phyloP scores from a whole-genome alignment of 2,797 vertebrate species.

The Aulostomus chinensis region DNA sequence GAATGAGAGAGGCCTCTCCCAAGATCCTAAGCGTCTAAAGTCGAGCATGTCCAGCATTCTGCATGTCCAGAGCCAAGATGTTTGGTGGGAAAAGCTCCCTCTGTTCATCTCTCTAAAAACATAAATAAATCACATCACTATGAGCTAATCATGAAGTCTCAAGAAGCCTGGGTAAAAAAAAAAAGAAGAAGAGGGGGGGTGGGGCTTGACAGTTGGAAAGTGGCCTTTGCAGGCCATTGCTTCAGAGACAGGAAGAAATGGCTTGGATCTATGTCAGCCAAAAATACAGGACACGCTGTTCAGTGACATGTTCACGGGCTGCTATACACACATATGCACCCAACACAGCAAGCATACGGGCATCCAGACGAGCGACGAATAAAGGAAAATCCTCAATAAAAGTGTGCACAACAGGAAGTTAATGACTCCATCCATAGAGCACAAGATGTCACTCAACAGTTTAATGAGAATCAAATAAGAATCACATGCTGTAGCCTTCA shows the following conservation, averaged over 20 bases:
- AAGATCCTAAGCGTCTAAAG: slow-evolving; percentile 55
- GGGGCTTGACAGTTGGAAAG: slow-evolving; percentile 56
- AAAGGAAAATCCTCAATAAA: too few species aligned
- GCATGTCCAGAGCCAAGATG: slow-evolving; percentile 72
- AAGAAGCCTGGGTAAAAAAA: slow-evolving; percentile 60
- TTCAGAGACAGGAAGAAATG: slow-evolving; percentile 56
- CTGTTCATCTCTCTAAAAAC: slow-evolving; percentile 77
- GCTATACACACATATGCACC: slow-evolving; percentile 24
- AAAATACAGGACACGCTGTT: slow-evolving; percentile 40
- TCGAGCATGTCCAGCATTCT: slow-evolving; percentile 66
- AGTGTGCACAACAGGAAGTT: too few species aligned
- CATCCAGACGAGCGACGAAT: background rate
- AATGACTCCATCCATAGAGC: too few species aligned
- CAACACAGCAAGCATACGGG: slow-evolving; percentile 23
- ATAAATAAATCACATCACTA: slow-evolving; percentile 83
- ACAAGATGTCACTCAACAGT: too few species aligned
- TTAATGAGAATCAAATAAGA: too few species aligned
- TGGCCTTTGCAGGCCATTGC: slow-evolving; percentile 44
- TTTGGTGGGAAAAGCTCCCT: slow-evolving; percentile 81
- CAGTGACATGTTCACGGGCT: slow-evolving; percentile 51
- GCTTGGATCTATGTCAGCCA: slow-evolving; percentile 51
- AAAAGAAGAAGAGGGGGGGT: too few species aligned
- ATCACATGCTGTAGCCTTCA: too few species aligned
- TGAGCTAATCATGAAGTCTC: slow-evolving; percentile 79
- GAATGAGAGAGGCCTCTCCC: slow-evolving; percentile 63